Conservation (phyloP, 2,888 invertebrate species). For the Troilus luridus region DNA sequence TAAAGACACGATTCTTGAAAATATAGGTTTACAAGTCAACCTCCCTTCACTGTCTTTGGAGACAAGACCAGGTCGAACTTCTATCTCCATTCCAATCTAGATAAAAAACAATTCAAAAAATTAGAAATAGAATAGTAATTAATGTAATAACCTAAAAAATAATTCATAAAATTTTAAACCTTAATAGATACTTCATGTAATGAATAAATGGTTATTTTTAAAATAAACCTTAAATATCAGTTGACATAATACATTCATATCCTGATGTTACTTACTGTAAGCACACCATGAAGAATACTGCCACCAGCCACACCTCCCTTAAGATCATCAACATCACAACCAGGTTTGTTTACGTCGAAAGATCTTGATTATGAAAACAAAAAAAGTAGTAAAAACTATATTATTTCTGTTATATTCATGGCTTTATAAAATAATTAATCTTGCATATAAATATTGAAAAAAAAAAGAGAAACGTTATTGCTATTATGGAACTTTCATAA, state of each 20-base stretch:
- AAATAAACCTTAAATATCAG: not conserved
- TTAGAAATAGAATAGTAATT: not conserved
- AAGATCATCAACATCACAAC: slow-evolving; percentile 97
- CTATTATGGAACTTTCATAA: not conserved
- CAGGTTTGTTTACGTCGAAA: slow-evolving; percentile 99
- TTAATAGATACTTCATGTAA: too few species aligned
- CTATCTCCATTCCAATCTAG: slow-evolving; percentile 97
- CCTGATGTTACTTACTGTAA: slow-evolving; percentile 75
- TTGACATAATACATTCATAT: not conserved
- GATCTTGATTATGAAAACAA: slow-evolving; percentile 71
- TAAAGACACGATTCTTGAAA: slow-evolving; percentile 95
- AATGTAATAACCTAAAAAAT: not conserved
- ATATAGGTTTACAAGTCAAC: slow-evolving; percentile 95
- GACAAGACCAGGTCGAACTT: slow-evolving; percentile 97
- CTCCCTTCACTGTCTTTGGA: slow-evolving; percentile 97
- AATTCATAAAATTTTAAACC: too few species aligned
- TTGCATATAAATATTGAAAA: not conserved
- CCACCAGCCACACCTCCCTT: slow-evolving; percentile 99
- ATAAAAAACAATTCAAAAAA: slow-evolving; percentile 19
- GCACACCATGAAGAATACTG: slow-evolving; percentile 94
- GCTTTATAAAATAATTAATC: not conserved
- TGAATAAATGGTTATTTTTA: not conserved
- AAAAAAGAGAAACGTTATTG: not conserved
- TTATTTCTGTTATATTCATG: not conserved
- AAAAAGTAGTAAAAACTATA: not conserved